A percentile compares a stretch with the other conserved stretches of the same genome.
phyloP scores from a whole-genome alignment of 2,888 invertebrate genomes.

The Emmelina monodactyla region DNA sequence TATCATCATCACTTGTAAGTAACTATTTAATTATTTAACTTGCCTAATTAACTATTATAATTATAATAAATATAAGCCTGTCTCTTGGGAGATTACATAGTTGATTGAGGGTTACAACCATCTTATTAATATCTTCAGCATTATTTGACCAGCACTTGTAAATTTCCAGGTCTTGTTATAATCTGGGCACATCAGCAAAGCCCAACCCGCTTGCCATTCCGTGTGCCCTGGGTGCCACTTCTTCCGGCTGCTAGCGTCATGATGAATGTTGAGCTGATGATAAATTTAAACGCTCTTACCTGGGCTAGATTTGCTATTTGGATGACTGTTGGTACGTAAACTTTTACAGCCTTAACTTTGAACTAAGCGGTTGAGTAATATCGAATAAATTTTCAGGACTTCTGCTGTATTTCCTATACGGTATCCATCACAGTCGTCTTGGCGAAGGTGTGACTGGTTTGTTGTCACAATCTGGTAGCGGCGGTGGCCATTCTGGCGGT shows the following conservation, averaged over 20 bases:
- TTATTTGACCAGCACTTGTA: neutral
- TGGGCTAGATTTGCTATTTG: conserved; percentile 88
- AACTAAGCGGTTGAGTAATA: too few species aligned
- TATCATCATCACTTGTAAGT: conserved; percentile 71
- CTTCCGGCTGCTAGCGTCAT: conserved; percentile 82
- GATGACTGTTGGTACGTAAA: conserved; percentile 79
- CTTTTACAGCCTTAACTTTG: too few species aligned
- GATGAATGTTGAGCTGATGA: conserved; percentile 84
- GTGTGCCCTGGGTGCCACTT: conserved; percentile 82
- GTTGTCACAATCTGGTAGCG: conserved; percentile 42
- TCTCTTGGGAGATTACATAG: too few species aligned
- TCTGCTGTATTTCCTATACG: conserved; percentile 83
- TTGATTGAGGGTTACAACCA: neutral
- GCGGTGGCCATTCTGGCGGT: conserved; percentile 37
- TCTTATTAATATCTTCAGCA: neutral
- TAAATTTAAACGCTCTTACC: conserved; percentile 79
- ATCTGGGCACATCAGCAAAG: conserved; percentile 82
- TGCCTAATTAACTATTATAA: too few species aligned
- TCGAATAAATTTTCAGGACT: conserved; percentile 74
- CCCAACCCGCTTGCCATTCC: conserved; percentile 73
- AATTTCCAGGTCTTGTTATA: conserved; percentile 68
- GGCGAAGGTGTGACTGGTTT: conserved; percentile 66
- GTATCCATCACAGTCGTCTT: conserved; percentile 85
- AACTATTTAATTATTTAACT: too few species aligned
- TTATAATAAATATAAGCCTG: too few species aligned